Percentiles rank a stretch among this genome's conserved stretches.
Evolutionary conservation across 2,888 invertebrate genomes (phyloP).

Genomic region (Limnephilus marmoratus): DNA sequence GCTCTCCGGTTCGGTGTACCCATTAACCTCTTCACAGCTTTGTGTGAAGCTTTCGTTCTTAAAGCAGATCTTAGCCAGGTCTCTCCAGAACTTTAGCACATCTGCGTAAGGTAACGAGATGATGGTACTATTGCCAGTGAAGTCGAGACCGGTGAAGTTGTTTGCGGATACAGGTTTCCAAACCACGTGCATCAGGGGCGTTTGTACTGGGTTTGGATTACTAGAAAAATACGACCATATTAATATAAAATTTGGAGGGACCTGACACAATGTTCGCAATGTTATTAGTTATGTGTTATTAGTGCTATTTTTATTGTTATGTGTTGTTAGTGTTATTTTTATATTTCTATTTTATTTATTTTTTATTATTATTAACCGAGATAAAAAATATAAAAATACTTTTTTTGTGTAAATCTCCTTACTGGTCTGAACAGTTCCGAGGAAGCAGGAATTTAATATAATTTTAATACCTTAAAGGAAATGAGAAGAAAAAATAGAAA

Average conservation of each 20-base stretch:
- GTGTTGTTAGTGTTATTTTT: no score
- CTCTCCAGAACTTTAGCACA: neutral
- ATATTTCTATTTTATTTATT: no score
- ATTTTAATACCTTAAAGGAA: no score
- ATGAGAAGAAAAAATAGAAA: no score
- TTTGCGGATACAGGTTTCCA: neutral
- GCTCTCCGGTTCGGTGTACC: neutral
- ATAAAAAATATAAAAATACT: no score
- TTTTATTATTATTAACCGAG: no score
- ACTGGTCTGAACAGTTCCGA: no score
- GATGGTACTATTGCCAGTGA: neutral
- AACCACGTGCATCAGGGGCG: neutral
- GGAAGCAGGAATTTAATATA: no score
- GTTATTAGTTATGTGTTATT: no score
- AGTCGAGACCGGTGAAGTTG: neutral
- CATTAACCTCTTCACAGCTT: neutral
- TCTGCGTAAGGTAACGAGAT: neutral
- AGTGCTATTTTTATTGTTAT: no score
- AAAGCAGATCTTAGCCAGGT: neutral
- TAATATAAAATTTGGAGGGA: neutral
- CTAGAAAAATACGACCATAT: neutral
- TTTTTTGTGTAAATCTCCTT: no score
- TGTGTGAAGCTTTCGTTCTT: neutral
- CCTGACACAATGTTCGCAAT: no score
- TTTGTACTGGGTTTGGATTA: neutral